A percentile compares a stretch with the other conserved stretches of the same genome.
These are phyloP conservation scores for Dermatophagoides farinae DNA, from an alignment of 1,140 invertebrate genomes.

Conservation along the genomic window DNA sequence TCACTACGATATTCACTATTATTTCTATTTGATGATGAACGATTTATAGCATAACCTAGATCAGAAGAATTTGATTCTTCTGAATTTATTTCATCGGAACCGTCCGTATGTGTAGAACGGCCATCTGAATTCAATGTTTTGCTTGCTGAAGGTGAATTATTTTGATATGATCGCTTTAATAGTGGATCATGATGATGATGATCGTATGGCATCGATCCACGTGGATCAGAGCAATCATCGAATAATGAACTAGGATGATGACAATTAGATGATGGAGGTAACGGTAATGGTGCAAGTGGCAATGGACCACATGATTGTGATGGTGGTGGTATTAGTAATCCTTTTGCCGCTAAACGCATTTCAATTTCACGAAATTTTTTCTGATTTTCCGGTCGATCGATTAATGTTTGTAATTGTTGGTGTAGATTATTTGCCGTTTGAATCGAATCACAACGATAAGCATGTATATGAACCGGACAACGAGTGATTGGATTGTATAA, in stretches of 20 bases:
- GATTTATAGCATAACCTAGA: background rate
- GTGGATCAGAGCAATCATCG: conserved; percentile 22
- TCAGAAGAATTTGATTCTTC: conserved; percentile 17
- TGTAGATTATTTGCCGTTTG: conserved; percentile 68
- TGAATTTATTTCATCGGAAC: conserved; percentile 16
- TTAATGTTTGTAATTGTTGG: conserved; percentile 54
- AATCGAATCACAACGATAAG: conserved; percentile 77
- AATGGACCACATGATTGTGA: background rate
- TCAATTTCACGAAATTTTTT: conserved; percentile 62
- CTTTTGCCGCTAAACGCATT: conserved; percentile 32
- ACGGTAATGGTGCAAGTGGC: background rate
- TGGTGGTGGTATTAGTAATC: conserved; percentile 21
- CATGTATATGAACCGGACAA: conserved; percentile 70
- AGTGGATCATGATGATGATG: background rate
- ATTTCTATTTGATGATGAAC: background rate
- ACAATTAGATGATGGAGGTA: background rate
- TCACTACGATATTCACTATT: too few relatives aligned
- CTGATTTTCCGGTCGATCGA: conserved; percentile 62
- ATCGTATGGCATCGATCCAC: background rate
- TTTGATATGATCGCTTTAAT: conserved; percentile 3
- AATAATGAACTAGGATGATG: background rate
- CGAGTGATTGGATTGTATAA: conserved; percentile 77
- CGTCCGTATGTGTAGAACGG: conserved; percentile 20
- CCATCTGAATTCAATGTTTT: conserved; percentile 20
- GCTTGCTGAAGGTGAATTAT: conserved; percentile 7